Evolutionary conservation across 2,797 vertebrate genomes (phyloP), one percentile per base, ranked within the genome.

Genomic region (Eutrigla gurnardus): DNA sequence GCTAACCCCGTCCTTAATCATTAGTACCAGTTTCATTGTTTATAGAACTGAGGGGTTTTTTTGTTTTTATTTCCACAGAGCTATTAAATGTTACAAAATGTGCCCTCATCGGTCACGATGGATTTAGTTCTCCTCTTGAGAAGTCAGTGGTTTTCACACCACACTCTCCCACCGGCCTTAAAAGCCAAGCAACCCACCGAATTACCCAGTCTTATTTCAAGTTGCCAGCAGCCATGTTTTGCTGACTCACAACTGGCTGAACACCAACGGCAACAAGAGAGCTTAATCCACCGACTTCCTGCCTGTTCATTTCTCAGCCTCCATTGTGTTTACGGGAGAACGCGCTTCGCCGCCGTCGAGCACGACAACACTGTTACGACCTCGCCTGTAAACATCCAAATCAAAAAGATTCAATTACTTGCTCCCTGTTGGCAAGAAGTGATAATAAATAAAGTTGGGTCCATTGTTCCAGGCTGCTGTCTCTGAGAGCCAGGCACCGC

Each of bases 331-430:
- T 78, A 82, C 65, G 59, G 49, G 57, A 75, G 79, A 57, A 72
- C 62, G 65, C 78, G 78, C 82, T 25, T 86, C 47, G 36, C 68
- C 32, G 54, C 69, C 45, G 55, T 78, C 65, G 60, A 68, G 75
- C 57, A 68, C 73, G 60, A 85, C 71, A 71, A 78, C 40, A 52
- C 62, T 35, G 39, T 81, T 79, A 25, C 85, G 78, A 91, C 84
- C 86, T 88, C 69, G 77, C 62, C 73, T 75, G 85, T 87, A 88
- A 88, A 89, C 73, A 88, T 73, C 65, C 50, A 80, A 87, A 91
- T 85, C 81, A 85, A 86, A 67, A 57, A 55, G 67, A 87, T 87
- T 89, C 60, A 87, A 88, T 83, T 77, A 86, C 70, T 25, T 46
- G 76, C 73, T 90, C 86, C 77, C 67, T 73, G 69, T 71, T 86